Conservation (phyloP, 2,888 invertebrate genomes). For the Quadroppia sp. region DNA sequence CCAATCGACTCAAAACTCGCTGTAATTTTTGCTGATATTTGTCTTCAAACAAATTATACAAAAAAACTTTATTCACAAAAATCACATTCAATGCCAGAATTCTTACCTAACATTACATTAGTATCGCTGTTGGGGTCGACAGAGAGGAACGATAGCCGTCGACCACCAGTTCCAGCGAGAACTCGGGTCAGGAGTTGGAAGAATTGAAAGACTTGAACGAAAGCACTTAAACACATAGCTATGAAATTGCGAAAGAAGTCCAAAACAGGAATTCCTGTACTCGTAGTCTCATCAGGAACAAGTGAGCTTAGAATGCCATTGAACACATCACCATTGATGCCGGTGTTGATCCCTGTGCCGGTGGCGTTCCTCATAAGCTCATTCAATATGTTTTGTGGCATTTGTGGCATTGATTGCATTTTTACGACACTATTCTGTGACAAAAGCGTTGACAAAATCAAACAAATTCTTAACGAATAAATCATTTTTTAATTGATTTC, state of each 20-base stretch:
- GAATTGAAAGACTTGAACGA: not conserved
- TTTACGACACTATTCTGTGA: not conserved
- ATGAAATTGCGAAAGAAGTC: slow-evolving; percentile 25
- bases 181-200: not conserved
- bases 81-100: not conserved
- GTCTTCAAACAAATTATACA: not conserved
- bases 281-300: not conserved
- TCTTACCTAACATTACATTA: not conserved
- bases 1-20: not conserved
- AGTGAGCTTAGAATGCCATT: not conserved
- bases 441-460: not conserved
- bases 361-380: not conserved
- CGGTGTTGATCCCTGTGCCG: not conserved
- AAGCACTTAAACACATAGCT: not conserved
- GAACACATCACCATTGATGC: not conserved
- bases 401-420: not conserved
- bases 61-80: not conserved
- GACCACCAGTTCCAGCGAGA: not conserved
- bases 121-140: not conserved
- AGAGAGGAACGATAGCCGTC: not conserved
- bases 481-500: not conserved
- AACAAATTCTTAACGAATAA: not conserved
- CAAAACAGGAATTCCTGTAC: slow-evolving; percentile 2
- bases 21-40: not conserved
- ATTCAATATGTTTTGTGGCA: not conserved